Evolutionary conservation across 2,888 invertebrate genomes (phyloP).

Genomic region (Agrochola circellaris): DNA sequence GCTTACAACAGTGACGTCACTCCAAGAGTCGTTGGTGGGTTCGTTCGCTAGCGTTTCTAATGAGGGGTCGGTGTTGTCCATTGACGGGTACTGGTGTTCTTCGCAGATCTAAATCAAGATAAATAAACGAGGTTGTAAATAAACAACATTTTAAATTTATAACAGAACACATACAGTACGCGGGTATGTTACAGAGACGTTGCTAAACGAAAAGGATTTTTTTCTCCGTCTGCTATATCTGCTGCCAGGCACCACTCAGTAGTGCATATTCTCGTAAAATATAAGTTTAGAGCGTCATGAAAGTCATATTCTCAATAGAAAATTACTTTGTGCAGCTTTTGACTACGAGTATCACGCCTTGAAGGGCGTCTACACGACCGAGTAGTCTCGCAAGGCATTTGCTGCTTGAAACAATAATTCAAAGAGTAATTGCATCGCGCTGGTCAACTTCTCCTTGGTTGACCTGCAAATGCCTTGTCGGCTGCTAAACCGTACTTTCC

Average conservation of each 20-base stretch:
- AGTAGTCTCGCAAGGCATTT: not conserved
- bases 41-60: slow-evolving; percentile 80
- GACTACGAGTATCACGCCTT: not conserved
- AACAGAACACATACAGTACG: not conserved
- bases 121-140: not conserved
- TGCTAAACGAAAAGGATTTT: not conserved
- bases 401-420: not conserved
- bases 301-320: not conserved
- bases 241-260: not conserved
- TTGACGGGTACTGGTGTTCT: slow-evolving; percentile 88
- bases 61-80: slow-evolving; percentile 84
- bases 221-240: no score
- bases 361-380: not conserved
- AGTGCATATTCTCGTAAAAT: not conserved
- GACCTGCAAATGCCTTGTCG: no score
- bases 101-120: slow-evolving; percentile 83
- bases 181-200: not conserved
- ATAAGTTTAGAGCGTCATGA: not conserved
- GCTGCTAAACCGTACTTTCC: no score
- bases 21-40: slow-evolving; percentile 82
- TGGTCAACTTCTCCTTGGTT: no score
- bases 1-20: slow-evolving; percentile 77
- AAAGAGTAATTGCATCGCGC: no score
- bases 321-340: not conserved
- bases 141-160: not conserved